These are phyloP conservation scores for Caenorhabditis sp. DNA, from an alignment of 2,888 invertebrate species.

Conservation along the genomic window DNA sequence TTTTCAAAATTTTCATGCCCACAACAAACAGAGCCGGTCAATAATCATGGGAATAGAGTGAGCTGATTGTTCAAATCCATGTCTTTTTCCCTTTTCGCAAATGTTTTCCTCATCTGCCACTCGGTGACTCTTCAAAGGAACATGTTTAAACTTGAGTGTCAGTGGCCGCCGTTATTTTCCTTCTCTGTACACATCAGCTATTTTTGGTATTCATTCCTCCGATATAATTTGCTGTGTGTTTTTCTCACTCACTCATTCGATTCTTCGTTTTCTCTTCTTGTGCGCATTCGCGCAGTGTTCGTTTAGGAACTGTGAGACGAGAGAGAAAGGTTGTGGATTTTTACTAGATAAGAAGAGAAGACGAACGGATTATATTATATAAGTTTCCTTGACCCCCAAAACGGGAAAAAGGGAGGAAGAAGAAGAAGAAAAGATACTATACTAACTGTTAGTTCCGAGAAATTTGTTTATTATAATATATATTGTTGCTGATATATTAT, in stretches of 20 bases:
- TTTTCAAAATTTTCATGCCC: too few relatives aligned
- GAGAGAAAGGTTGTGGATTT: conserved; percentile 2
- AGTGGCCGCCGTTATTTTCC: neutral
- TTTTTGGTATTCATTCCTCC: conserved; percentile 27
- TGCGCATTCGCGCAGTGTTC: neutral
- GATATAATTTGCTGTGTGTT: neutral
- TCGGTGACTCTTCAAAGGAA: conserved; percentile 3
- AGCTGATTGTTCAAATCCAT: neutral
- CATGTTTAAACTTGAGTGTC: conserved; percentile 44
- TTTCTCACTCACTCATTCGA: conserved; percentile 32
- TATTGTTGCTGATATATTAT: conserved; percentile 21
- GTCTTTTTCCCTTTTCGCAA: too few relatives aligned
- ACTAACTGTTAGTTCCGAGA: conserved; percentile 24
- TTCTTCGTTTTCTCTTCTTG: conserved; percentile 6
- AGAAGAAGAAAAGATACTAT: conserved; percentile 14
- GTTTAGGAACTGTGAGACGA: neutral
- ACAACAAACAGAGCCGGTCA: too few relatives aligned
- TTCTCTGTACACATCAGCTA: conserved; percentile 16
- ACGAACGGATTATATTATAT: conserved; percentile 1
- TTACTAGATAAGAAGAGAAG: neutral
- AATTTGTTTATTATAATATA: neutral
- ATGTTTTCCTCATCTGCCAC: neutral
- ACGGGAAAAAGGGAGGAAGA: neutral
- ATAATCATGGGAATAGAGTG: too few relatives aligned
- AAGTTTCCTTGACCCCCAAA: conserved; percentile 42